Conservation (phyloP, 2,113 vertebrate genomes). For the Girardinichthys multiradiatus region DNA sequence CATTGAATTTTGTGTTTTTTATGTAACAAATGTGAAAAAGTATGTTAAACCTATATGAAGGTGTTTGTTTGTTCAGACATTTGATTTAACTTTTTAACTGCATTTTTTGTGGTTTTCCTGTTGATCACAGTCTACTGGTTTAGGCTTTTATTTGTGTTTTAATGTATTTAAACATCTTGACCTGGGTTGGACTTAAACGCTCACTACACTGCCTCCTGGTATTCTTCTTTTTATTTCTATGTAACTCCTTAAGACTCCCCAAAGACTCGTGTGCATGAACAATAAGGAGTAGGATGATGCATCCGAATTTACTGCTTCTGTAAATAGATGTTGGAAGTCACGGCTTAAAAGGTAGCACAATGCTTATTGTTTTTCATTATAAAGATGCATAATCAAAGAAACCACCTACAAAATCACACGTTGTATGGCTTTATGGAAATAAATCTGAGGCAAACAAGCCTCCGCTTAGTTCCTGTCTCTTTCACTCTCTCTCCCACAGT, state of each 20-base stretch:
- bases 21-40: background rate
- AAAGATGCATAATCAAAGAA: conserved; percentile 56
- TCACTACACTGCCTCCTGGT: conserved; percentile 1
- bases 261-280: background rate
- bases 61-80: no score
- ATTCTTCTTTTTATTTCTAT: background rate
- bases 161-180: background rate
- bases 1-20: background rate
- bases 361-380: conserved; percentile 3
- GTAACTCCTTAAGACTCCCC: background rate
- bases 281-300: background rate
- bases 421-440: conserved; percentile 50
- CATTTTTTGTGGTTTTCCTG: background rate
- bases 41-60: no score
- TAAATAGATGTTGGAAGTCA: conserved; percentile 12
- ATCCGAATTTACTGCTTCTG: conserved; percentile 1
- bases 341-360: background rate
- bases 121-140: background rate
- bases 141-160: background rate
- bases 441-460: conserved; percentile 12
- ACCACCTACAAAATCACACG: conserved; percentile 40
- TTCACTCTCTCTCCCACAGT: conserved; percentile 5
- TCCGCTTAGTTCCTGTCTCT: conserved; percentile 25
- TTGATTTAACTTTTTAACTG: background rate
- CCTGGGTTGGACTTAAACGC: background rate